Percentiles rank a stretch among this genome's conserved stretches.
These are phyloP conservation scores for Acholoe squamosa DNA, from an alignment of 2,888 invertebrate species.

Conservation along the genomic window DNA sequence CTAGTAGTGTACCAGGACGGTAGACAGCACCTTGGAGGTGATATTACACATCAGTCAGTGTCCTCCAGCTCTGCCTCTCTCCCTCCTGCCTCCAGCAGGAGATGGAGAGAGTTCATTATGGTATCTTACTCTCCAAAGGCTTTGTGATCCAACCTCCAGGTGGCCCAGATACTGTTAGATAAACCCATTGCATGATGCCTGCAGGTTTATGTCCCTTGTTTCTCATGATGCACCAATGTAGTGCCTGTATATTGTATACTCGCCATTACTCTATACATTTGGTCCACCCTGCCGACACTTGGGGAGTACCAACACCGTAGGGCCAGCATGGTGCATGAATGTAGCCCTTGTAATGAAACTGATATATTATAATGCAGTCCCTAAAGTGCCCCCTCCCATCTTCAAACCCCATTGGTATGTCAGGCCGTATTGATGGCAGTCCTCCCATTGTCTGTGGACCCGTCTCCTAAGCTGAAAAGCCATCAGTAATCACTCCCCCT, in stretches of 20 bases:
- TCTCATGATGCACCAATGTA: too few relatives aligned
- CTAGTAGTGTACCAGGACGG: neutral
- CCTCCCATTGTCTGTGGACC: neutral
- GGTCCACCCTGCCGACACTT: too few relatives aligned
- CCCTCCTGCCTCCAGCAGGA: neutral
- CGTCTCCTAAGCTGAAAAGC: neutral
- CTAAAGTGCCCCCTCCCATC: too few relatives aligned
- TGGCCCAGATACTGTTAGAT: conserved; percentile 14
- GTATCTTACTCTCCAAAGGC: neutral
- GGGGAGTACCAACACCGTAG: neutral
- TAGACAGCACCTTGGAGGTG: neutral
- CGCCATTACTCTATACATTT: too few relatives aligned
- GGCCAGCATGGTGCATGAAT: too few relatives aligned
- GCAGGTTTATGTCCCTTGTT: too few relatives aligned
- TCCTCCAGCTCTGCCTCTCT: neutral
- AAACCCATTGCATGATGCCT: too few relatives aligned
- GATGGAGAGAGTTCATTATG: neutral
- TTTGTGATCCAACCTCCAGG: neutral
- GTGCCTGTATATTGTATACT: too few relatives aligned
- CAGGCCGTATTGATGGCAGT: too few relatives aligned
- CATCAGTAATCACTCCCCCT: neutral
- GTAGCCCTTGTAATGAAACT: too few relatives aligned
- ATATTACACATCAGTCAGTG: conserved; percentile 21
- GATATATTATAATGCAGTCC: too few relatives aligned
- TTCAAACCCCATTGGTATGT: too few relatives aligned